Percentiles rank a stretch among this genome's conserved stretches.
Conservation (phyloP, 2,113 vertebrate genomes). For the Crotalus horridus region DNA sequence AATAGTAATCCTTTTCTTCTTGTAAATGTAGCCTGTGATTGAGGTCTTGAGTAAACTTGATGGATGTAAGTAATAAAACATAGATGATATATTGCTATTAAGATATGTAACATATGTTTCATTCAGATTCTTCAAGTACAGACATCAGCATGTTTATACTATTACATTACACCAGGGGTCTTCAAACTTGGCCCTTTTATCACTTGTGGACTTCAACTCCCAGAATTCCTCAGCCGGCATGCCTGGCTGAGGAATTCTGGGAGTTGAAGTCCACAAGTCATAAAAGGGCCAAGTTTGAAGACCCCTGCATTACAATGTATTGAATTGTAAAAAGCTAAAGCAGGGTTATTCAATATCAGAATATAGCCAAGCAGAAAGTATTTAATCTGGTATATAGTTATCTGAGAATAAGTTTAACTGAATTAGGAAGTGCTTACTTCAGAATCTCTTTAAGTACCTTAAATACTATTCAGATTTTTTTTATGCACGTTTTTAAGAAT, state of each 20-base stretch:
- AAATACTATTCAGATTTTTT: slow-evolving; percentile 12
- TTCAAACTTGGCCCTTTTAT: too few relatives aligned
- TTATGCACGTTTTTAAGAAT: not conserved
- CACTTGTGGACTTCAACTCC: too few relatives aligned
- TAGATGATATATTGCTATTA: not conserved
- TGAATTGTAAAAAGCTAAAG: not conserved
- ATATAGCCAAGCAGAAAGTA: not conserved
- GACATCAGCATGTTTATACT: not conserved
- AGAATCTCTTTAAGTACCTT: not conserved
- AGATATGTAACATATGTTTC: not conserved
- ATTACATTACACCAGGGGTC: not conserved
- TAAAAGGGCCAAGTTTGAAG: too few relatives aligned
- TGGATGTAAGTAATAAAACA: not conserved
- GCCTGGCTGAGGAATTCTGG: too few relatives aligned
- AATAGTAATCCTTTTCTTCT: not conserved
- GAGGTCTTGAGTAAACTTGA: not conserved
- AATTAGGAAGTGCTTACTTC: not conserved
- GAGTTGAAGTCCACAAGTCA: too few relatives aligned
- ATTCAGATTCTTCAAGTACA: not conserved
- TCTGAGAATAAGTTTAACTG: not conserved
- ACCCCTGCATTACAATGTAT: too few relatives aligned
- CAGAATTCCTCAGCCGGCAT: too few relatives aligned
- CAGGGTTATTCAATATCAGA: not conserved
- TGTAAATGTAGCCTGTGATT: not conserved
- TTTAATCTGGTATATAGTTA: not conserved